Evolutionary conservation across 2,888 invertebrate genomes (phyloP).

Genomic region (Leucoma salicis): DNA sequence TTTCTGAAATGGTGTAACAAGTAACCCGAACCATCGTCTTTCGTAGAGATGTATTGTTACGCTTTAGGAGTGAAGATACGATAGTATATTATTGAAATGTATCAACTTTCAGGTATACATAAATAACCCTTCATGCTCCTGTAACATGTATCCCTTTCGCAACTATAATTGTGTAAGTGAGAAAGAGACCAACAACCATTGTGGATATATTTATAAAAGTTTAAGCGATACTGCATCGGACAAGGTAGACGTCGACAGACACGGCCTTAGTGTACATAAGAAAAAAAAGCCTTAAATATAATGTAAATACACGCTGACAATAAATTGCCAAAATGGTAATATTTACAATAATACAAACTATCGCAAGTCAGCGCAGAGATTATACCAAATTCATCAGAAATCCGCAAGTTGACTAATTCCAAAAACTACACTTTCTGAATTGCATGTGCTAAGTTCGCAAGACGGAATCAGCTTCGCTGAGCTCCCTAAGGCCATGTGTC

Average conservation of each 20-base stretch:
- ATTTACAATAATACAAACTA: neutral
- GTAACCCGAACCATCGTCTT: too few relatives aligned
- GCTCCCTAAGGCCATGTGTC: conserved; percentile 59
- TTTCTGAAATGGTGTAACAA: too few relatives aligned
- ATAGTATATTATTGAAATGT: too few relatives aligned
- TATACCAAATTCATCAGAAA: conserved; percentile 11
- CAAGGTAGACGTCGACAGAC: conserved; percentile 32
- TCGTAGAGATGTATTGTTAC: too few relatives aligned
- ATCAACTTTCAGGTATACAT: too few relatives aligned
- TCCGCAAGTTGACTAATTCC: conserved; percentile 8
- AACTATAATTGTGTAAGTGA: conserved; percentile 2
- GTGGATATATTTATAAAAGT: conserved; percentile 20
- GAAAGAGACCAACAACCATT: conserved; percentile 8
- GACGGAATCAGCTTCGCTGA: conserved; percentile 6
- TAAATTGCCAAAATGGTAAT: neutral
- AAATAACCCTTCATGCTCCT: too few relatives aligned
- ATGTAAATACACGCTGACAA: neutral
- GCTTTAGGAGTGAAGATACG: too few relatives aligned
- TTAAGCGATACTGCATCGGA: conserved; percentile 66
- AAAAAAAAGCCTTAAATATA: conserved; percentile 7
- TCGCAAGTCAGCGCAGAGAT: conserved; percentile 10
- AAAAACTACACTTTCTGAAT: too few relatives aligned
- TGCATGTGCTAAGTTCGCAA: neutral
- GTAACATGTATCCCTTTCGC: neutral
- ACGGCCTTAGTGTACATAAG: conserved; percentile 38